Percentiles rank a stretch among this genome's conserved stretches.
Evolutionary conservation across 2,797 vertebrate species (phyloP).

Genomic region (Nannoperca australis): DNA sequence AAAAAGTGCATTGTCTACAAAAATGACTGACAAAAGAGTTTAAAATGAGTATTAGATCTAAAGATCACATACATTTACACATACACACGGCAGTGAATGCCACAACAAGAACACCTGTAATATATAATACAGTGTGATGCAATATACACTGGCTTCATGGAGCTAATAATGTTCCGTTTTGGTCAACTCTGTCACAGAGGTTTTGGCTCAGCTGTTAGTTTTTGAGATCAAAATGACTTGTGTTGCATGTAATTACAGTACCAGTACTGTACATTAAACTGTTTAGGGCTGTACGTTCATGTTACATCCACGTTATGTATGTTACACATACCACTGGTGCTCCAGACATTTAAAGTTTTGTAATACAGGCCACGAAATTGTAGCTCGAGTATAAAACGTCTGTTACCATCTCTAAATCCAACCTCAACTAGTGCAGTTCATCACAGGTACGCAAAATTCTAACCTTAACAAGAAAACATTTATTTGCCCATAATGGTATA

Average conservation of each 20-base stretch:
- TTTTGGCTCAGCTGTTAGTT: background rate
- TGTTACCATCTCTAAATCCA: background rate
- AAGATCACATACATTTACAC: background rate
- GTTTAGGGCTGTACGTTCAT: too few species aligned
- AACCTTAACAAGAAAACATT: background rate
- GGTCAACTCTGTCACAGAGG: conserved; percentile 11
- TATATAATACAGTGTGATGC: conserved; percentile 30
- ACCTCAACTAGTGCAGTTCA: background rate
- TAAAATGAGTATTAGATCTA: background rate
- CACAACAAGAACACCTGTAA: conserved; percentile 25
- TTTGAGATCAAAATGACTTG: background rate
- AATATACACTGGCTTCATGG: conserved; percentile 1
- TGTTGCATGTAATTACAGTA: background rate
- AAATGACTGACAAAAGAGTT: background rate
- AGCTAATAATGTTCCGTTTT: conserved; percentile 13
- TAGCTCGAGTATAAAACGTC: background rate
- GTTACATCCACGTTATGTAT: too few species aligned
- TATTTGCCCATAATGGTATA: background rate
- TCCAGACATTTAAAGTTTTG: too few species aligned
- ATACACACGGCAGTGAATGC: background rate
- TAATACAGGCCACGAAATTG: too few species aligned
- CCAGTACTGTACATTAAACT: background rate
- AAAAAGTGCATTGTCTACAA: background rate
- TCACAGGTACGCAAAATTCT: background rate
- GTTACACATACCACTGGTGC: too few species aligned